These are phyloP conservation scores for Polyommatus icarus DNA, from an alignment of 2,888 invertebrate genomes.

Conservation along the genomic window DNA sequence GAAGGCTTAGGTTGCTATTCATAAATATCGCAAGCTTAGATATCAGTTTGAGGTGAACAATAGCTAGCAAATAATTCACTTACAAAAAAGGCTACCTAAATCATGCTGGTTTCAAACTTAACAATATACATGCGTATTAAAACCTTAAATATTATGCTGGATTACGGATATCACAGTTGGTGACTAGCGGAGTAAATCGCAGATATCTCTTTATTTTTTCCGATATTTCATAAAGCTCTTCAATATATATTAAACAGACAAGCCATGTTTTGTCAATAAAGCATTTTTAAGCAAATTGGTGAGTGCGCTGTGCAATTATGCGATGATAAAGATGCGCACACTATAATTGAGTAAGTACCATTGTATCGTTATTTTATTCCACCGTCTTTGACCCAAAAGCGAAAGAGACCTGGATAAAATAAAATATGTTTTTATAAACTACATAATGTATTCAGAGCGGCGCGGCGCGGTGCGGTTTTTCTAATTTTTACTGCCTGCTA, in stretches of 20 bases:
- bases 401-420: constrained; percentile 40
- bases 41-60: no score
- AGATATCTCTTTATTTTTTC: background rate
- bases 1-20: background rate
- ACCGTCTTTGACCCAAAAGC: constrained; percentile 41
- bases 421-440: constrained; percentile 30
- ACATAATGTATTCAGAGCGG: background rate
- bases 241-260: background rate
- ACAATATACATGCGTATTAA: no score
- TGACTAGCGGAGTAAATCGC: background rate
- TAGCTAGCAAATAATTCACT: no score
- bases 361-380: constrained; percentile 41
- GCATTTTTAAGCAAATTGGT: background rate
- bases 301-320: background rate
- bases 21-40: background rate
- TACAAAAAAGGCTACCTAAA: no score
- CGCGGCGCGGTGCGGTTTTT: no score
- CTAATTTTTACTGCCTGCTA: no score
- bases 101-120: no score
- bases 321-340: background rate
- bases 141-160: no score
- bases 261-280: background rate
- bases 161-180: no score
- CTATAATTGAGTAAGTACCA: constrained; percentile 38
- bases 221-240: background rate